These are phyloP conservation scores for Falco punctatus DNA, from an alignment of 2,113 vertebrate genomes.

Conservation along the genomic window DNA sequence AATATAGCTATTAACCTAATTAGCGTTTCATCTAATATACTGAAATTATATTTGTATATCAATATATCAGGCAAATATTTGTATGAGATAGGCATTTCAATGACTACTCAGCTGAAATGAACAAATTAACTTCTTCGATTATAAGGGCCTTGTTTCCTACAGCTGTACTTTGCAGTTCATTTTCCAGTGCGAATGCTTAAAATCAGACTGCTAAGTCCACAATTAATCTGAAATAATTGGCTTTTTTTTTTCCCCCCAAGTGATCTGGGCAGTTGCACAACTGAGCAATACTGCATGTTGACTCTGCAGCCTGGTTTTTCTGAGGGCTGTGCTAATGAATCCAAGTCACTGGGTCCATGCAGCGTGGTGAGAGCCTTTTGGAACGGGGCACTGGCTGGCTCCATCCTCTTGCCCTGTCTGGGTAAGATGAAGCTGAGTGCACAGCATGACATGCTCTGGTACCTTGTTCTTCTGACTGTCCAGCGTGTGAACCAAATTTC, in stretches of 20 bases:
- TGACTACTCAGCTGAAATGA: neutral
- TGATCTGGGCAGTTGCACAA: neutral
- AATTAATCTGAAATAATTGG: conserved; percentile 3
- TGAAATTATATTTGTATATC: conserved; percentile 55
- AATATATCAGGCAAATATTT: conserved; percentile 63
- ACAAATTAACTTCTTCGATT: conserved; percentile 51
- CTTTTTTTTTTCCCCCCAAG: neutral
- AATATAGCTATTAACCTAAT: conserved; percentile 66
- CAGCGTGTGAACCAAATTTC: neutral
- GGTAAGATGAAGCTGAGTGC: neutral
- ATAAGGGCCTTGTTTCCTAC: conserved; percentile 9
- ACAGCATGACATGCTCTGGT: neutral
- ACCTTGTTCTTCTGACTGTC: neutral
- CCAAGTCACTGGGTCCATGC: neutral
- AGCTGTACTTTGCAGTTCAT: conserved; percentile 15
- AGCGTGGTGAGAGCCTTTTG: neutral
- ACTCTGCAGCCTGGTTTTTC: neutral
- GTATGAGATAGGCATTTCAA: conserved; percentile 32
- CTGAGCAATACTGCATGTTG: neutral
- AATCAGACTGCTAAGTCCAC: neutral
- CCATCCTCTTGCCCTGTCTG: neutral
- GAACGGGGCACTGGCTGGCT: neutral
- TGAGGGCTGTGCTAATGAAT: neutral
- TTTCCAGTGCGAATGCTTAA: neutral
- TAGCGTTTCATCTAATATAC: conserved; percentile 48